Conservation (phyloP, 1,140 invertebrate genomes). For the Charaxes varanes region DNA sequence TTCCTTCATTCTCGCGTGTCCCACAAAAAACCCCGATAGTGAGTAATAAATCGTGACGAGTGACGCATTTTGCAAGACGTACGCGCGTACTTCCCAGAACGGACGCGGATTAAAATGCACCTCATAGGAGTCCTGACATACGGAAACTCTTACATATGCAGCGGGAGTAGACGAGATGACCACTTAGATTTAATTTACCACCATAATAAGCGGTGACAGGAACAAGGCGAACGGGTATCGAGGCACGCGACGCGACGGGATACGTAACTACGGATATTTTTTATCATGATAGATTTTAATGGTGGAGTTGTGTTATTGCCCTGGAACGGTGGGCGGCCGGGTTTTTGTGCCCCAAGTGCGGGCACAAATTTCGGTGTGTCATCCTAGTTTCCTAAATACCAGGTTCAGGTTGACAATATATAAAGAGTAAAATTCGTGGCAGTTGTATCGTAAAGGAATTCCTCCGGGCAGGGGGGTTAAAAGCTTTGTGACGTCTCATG, state of each 20-base stretch:
- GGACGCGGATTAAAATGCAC: conserved; percentile 24
- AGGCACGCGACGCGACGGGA: conserved; percentile 58
- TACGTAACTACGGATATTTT: conserved; percentile 39
- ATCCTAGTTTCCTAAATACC: too few species aligned
- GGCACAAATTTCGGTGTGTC: conserved; percentile 57
- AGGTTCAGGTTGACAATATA: too few species aligned
- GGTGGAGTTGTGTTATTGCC: conserved; percentile 54
- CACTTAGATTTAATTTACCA: conserved; percentile 51
- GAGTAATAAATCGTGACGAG: too few species aligned
- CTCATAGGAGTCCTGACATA: conserved; percentile 34
- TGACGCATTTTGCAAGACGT: too few species aligned
- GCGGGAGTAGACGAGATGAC: conserved; percentile 26
- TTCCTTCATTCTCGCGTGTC: too few species aligned
- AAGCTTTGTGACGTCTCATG: too few species aligned
- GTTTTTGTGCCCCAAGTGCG: conserved; percentile 44
- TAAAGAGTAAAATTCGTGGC: too few species aligned
- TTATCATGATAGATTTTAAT: conserved; percentile 62
- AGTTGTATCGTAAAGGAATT: too few species aligned
- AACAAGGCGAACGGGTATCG: conserved; percentile 44
- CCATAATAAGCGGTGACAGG: conserved; percentile 37
- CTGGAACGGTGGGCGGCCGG: conserved; percentile 38
- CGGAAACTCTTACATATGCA: conserved; percentile 52
- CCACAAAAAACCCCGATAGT: too few species aligned
- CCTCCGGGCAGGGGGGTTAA: too few species aligned
- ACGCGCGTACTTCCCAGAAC: conserved; percentile 17